A percentile compares a stretch with the other conserved stretches of the same genome.
phyloP scores from a whole-genome alignment of 2,888 invertebrate species.

The Leptopilina drosophilae region DNA sequence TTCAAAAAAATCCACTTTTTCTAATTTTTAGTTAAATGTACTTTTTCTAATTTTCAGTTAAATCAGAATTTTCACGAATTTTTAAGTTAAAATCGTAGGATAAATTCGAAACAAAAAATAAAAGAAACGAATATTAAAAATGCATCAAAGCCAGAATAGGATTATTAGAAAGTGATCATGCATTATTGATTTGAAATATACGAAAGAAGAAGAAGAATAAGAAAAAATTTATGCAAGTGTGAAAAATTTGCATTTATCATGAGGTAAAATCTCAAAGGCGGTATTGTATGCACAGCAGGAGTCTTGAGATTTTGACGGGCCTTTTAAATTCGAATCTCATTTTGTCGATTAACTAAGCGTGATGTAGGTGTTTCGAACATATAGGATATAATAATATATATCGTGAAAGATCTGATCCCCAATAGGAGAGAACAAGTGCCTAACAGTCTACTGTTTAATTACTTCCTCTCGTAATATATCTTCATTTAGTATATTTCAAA shows the following conservation, averaged over 20 bases:
- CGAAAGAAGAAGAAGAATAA: neutral
- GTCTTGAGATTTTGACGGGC: conserved; percentile 25
- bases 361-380: conserved; percentile 12
- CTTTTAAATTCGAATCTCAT: conserved; percentile 28
- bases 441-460: conserved; percentile 3
- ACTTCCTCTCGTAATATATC: conserved; percentile 1
- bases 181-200: neutral
- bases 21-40: too few species aligned
- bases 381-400: neutral
- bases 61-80: too few species aligned
- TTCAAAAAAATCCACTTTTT: too few species aligned
- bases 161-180: neutral
- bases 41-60: too few species aligned
- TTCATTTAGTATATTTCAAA: neutral
- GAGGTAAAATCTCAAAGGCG: conserved; percentile 7
- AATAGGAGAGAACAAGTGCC: neutral
- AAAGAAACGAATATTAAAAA: neutral
- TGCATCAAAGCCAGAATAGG: too few species aligned
- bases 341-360: conserved; percentile 27
- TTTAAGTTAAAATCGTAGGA: too few species aligned
- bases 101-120: too few species aligned
- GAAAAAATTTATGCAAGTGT: conserved; percentile 26
- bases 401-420: conserved; percentile 1
- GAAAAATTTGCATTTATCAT: conserved; percentile 22
- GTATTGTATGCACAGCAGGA: conserved; percentile 25